Conservation (phyloP, 2,797 vertebrate species). For the Sorex maritimensis region DNA sequence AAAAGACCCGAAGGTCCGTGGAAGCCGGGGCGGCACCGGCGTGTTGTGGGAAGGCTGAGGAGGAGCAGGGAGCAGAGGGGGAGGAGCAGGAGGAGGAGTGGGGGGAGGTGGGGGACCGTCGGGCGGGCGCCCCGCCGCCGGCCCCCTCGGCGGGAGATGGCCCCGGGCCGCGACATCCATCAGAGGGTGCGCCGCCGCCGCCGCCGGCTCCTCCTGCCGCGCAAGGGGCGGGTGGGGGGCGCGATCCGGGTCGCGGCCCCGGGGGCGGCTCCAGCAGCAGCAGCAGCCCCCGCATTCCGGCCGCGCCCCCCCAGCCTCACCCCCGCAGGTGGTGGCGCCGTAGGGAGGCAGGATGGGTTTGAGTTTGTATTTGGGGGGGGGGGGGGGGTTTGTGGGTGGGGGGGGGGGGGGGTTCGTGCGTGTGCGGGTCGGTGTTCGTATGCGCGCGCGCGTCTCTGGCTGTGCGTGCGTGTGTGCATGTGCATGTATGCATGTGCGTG, state of each 20-base stretch:
- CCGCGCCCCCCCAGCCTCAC: neutral
- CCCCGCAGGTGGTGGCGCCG: slow-evolving; percentile 67
- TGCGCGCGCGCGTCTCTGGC: neutral
- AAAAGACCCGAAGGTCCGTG: slow-evolving; percentile 54
- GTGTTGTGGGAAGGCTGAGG: no score
- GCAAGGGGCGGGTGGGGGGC: neutral
- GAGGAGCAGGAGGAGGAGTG: neutral
- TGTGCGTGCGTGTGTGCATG: no score
- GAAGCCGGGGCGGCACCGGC: neutral
- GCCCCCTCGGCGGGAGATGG: slow-evolving; percentile 25
- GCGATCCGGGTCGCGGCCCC: neutral
- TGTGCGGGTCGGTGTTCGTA: no score
- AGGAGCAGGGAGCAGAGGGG: no score
- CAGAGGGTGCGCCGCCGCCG: neutral
- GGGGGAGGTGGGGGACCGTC: neutral
- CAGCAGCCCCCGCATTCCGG: neutral
- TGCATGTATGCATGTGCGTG: no score
- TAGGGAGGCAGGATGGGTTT: neutral
- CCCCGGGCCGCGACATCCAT: neutral
- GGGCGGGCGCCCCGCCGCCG: neutral
- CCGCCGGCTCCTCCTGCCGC: no score
- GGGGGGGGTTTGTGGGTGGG: neutral
- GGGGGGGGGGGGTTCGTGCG: slow-evolving; percentile 21
- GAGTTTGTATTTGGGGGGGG: neutral
- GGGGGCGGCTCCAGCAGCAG: neutral